Conservation (phyloP, 2,797 vertebrate genomes). For the Glyptemys insculpta region DNA sequence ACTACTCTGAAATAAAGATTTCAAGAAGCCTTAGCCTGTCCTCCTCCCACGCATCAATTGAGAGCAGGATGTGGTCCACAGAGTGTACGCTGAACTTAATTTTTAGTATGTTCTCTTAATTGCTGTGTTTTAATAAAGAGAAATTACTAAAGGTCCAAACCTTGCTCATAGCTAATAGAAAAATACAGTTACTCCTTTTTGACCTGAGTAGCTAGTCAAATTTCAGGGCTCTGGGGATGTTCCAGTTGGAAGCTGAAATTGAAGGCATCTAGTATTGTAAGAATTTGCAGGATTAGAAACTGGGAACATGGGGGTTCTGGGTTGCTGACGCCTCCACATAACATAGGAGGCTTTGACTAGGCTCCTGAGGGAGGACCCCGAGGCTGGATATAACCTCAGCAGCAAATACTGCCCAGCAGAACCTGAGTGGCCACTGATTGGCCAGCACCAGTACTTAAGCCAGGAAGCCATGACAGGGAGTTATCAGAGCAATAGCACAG, state of each 20-base stretch:
- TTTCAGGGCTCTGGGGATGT: not conserved
- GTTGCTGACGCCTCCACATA: too few relatives aligned
- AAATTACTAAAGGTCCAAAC: conserved; percentile 55
- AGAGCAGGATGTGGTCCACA: conserved; percentile 29
- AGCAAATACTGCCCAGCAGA: too few relatives aligned
- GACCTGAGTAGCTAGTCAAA: not conserved
- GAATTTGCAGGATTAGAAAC: not conserved
- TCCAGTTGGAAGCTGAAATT: not conserved
- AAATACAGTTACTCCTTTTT: conserved; percentile 5
- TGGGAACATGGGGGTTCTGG: not conserved
- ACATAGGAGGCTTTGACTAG: too few relatives aligned
- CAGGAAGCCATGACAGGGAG: too few relatives aligned
- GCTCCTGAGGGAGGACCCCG: too few relatives aligned
- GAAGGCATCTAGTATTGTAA: not conserved
- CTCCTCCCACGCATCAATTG: not conserved
- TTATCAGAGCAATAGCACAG: too few relatives aligned
- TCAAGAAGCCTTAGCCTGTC: conserved; percentile 39
- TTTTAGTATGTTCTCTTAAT: conserved; percentile 59
- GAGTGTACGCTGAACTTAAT: conserved; percentile 52
- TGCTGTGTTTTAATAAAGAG: not conserved
- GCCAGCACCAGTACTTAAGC: too few relatives aligned
- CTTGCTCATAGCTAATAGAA: not conserved
- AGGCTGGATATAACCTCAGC: too few relatives aligned
- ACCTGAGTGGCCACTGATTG: too few relatives aligned
- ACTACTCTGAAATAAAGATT: conserved; percentile 39